Evolutionary conservation across 2,888 invertebrate genomes (phyloP), one percentile per base, ranked within the genome.

Genomic region (Calliopum simillimum): DNA sequence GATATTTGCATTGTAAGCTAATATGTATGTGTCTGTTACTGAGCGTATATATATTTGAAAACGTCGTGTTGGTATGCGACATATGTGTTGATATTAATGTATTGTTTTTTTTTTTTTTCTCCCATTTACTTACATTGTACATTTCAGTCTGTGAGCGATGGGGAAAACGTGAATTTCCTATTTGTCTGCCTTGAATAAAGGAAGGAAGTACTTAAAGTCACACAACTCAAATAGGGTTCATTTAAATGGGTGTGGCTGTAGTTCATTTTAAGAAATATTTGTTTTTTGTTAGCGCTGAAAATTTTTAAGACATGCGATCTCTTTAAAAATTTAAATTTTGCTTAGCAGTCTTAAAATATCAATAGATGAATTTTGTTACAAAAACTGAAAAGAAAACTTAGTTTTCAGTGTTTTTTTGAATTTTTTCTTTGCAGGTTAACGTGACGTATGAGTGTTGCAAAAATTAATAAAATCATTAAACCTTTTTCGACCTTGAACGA

Each of bases 1-100:
- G 44, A 61, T 44, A 61, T 61, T 61, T 61, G 46, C 61, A 61
- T 61, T 41, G 61, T 23, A 61, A 61, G 61, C 61, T 44, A 43
- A 61, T 61, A 61, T 13, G 14, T 58, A 5, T 58, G n/a, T 33
- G 25, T 13, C 1, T 13, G 14, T 21, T 21, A 23, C 21, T 56
- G 25, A 13, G 19, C 13, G 14, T 58, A 8, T 44, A 8, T 43
- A 3, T 59, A 11, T 41, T n/a, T 16, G 14, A 16, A 5, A 21
- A n/a, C 3, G 13, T 19, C 44, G 43, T 43, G 41, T 25, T 16
- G 12, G 19, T 61, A 23, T 44, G 61, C 19, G 46, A 58, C 56
- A 58, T 58, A 58, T 58, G 21, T 53, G 53, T 53, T 21, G 53
- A 21, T 23, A 16, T 58, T n/a, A 55, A 55, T 55, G 25, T 55